Base-by-base conservation (phyloP, 2,113 vertebrate species). In the Heptranchias perlo region DNA sequence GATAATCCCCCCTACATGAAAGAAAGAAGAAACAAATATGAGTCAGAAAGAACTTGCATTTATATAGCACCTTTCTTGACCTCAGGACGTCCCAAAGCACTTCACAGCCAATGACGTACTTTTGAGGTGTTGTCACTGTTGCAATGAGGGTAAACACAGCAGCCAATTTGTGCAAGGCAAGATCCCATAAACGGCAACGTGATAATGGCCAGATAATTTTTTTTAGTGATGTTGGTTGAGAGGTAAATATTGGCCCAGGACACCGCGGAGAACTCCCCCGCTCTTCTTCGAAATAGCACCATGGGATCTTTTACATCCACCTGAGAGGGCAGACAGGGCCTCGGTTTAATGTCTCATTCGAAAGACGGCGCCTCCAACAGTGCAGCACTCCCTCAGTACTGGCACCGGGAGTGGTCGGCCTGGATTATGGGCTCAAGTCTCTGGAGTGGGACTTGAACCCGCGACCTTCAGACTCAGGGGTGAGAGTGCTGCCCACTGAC, bases 1-100 rank as follows among this genome's bases (percentile, higher is more conserved):
- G 62, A 99, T 97, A 96, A 99, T 97, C 65, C 98, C 98, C 96
- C 98, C 99, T 99, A 97, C 96, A 97, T 96, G 87, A 92, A 96
- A 96, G 86, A 96, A 58, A 96, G 23, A 96, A 69, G 96, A 35
- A 96, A 39, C 25, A 11, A 64, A 35, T 23, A 64, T 54, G 8
- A 96, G 52, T 35, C 4, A 35, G 23, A 16, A 91, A n/a, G 49
- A 61, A 76, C 69, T 31, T 76, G 69, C 47, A 91, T 58, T 58
- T 58, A 54, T 52, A 91, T 58, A 10, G 47, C 52, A 16, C 7
- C 4, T 58, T 52, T 91, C 87, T 31, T 16, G 3, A 14, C 3
- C 4, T 58, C 13, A 35, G 13, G 52, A 58, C 52, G 14, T 91
- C 52, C 31, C 31, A 58, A 89, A 87, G 86, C 1, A 2, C 8